Evolutionary conservation across 1,140 invertebrate species (phyloP).

Genomic region (Drosophila auraria): DNA sequence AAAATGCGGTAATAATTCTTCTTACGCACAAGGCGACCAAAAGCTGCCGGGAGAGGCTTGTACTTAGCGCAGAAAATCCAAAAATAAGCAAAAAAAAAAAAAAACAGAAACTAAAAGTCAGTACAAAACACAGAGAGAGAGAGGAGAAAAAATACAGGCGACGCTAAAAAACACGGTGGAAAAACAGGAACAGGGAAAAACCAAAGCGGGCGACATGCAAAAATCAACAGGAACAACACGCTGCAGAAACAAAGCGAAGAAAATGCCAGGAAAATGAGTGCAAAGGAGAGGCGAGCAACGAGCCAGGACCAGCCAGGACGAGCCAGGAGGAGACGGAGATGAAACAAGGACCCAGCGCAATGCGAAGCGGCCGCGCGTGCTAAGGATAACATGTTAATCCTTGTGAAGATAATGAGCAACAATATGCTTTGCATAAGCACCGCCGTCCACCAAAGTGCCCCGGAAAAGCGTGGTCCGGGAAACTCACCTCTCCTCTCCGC

Average conservation of each 20-base stretch:
- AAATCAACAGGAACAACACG: conserved; percentile 59
- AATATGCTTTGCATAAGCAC: conserved; percentile 76
- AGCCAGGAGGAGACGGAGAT: neutral
- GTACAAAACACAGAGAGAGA: conserved; percentile 13
- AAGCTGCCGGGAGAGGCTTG: conserved; percentile 47
- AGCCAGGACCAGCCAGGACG: too few relatives aligned
- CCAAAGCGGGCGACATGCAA: conserved; percentile 63
- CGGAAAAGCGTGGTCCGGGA: conserved; percentile 50
- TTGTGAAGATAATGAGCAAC: conserved; percentile 77
- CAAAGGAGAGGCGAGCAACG: neutral
- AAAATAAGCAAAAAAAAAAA: conserved; percentile 12
- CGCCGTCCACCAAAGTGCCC: conserved; percentile 63
- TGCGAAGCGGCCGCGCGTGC: conserved; percentile 64
- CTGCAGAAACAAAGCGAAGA: conserved; percentile 23
- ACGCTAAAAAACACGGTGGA: conserved; percentile 12
- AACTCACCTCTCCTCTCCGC: neutral
- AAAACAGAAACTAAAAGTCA: neutral
- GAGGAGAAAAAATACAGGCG: conserved; percentile 11
- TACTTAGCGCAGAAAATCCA: conserved; percentile 21
- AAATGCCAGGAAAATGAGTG: neutral
- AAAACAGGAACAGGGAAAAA: conserved; percentile 37
- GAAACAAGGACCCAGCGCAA: conserved; percentile 13
- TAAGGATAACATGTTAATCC: conserved; percentile 79
- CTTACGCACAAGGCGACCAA: conserved; percentile 57
- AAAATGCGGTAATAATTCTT: conserved; percentile 74